phyloP scores from a whole-genome alignment of 2,888 invertebrate genomes.

The Catocala nupta region DNA sequence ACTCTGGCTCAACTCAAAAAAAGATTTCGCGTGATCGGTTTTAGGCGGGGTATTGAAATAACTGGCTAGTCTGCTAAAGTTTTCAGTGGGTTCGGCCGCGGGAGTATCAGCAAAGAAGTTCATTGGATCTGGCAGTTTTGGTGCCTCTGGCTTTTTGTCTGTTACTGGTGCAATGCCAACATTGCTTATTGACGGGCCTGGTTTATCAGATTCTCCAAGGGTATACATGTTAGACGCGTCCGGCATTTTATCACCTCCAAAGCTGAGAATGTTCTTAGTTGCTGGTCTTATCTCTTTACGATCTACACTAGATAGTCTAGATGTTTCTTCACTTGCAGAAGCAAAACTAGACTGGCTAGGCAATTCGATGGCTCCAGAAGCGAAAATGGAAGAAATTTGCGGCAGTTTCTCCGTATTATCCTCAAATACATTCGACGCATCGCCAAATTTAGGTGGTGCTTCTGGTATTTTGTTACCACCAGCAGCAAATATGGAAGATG shows the following conservation, averaged over 20 bases:
- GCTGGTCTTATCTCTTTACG: not conserved
- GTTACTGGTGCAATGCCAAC: not conserved
- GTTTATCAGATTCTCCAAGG: not conserved
- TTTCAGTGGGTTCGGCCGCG: conserved; percentile 50
- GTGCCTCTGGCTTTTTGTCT: not conserved
- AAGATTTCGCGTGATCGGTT: conserved; percentile 78
- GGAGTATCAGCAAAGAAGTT: conserved; percentile 66
- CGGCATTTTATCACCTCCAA: conserved; percentile 14
- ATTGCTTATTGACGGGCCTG: not conserved
- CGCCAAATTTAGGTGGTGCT: no score
- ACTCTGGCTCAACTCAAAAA: conserved; percentile 84
- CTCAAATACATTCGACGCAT: conserved; percentile 23
- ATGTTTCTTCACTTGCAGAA: conserved; percentile 3
- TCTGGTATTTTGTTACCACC: no score
- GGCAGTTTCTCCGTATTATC: conserved; percentile 27
- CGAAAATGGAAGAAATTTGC: not conserved
- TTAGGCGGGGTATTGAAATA: conserved; percentile 77
- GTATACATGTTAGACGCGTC: conserved; percentile 14
- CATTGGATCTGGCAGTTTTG: conserved; percentile 63
- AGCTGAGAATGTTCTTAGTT: not conserved
- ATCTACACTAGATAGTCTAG: conserved; percentile 2
- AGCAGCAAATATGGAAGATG: no score
- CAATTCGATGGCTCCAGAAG: not conserved
- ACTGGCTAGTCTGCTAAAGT: conserved; percentile 76
- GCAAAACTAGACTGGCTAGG: conserved; percentile 1